Base-by-base conservation (phyloP, 2,797 vertebrate species). In the Schizopygopsis pylzovi region DNA sequence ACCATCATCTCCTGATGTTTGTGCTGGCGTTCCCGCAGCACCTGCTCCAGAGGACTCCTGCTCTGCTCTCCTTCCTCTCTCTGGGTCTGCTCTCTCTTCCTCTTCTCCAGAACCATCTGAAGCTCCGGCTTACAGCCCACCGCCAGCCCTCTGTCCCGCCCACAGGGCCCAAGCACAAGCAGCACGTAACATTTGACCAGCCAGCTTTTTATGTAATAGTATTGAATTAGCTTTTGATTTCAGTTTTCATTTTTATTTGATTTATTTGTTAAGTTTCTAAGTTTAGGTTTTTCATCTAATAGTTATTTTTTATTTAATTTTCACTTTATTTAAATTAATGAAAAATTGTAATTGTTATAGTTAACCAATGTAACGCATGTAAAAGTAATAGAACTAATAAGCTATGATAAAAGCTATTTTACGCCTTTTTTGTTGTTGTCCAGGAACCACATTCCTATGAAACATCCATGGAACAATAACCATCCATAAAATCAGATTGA, bases 101-200 rank as follows among this genome's bases (percentile, higher is more conserved):
- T 93, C 86, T 91, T 94, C 90, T 95, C 95, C 87, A 96, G 86
- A 43, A 92, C 95, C 90, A 92, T 90, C 89, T 95, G 94, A 43
- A 96, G 94, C 86, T 95, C 95, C 1, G 94, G 91, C 90, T 93
- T 94, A 89, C 93, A 93, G 90, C 90, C 93, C 89, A 94, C 91
- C 1, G 87, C 92, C 90, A 94, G 90, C 79, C 94, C 95, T 85
- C 94, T 95, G 84, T 84, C 89, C 85, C 86, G 78, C 87, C 88
- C 83, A 85, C 84, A 81, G 59, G 85, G 37, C 56, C 67, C 84
- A 75, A 87, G 28, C 70, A 86, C 82, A 88, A 82, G 52, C 75
- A 70, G 84, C 52, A 85, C 12, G 79, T 79, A 63, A 61, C 56
- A 63, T 43, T 79, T 79, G 45, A 79, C 15, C n/a, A 28, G n/a